Percentiles rank a stretch among this genome's conserved stretches.
phyloP scores from a whole-genome alignment of 2,113 vertebrate genomes.

The Rynchops niger region DNA sequence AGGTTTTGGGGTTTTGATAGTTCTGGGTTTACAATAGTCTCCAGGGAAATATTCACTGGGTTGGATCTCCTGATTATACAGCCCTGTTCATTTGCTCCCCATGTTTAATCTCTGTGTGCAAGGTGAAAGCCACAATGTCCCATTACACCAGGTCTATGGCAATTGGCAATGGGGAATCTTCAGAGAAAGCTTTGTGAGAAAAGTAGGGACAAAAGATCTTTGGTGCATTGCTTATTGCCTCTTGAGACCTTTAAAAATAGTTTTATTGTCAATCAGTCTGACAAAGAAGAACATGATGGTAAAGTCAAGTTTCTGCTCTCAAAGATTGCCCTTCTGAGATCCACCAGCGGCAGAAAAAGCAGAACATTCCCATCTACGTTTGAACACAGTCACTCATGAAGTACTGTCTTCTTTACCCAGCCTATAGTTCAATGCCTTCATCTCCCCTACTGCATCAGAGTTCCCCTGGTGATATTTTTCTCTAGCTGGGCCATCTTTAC shows the following conservation, averaged over 20 bases:
- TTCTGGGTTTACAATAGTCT: neutral
- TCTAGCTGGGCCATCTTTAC: neutral
- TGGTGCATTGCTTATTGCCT: neutral
- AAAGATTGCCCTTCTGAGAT: neutral
- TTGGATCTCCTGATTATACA: neutral
- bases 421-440: neutral
- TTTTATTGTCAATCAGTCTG: neutral
- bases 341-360: neutral
- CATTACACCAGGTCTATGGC: neutral
- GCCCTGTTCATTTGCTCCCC: neutral
- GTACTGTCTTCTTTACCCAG: neutral
- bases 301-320: neutral
- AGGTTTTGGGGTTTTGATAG: neutral
- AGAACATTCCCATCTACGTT: slow-evolving; percentile 48
- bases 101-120: neutral
- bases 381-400: neutral
- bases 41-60: neutral
- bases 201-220: neutral
- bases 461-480: neutral
- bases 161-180: neutral
- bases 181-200: neutral
- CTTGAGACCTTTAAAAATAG: neutral
- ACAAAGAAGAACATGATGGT: neutral
- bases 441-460: neutral
- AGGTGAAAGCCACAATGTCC: neutral